phyloP scores from a whole-genome alignment of 2,113 vertebrate genomes.

The Colinus virginianus region DNA sequence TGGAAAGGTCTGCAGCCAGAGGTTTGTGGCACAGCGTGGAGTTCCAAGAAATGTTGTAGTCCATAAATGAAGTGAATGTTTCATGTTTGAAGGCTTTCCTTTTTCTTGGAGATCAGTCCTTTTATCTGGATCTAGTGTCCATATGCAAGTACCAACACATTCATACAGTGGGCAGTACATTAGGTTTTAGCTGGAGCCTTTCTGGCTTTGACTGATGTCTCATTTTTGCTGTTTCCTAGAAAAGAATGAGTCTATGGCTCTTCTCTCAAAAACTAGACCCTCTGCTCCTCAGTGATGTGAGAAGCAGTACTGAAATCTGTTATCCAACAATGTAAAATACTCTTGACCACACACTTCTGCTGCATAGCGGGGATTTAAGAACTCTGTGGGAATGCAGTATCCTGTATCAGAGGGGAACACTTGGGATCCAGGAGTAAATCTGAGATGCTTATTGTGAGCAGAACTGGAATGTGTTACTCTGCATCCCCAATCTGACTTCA shows the following conservation, averaged over 20 bases:
- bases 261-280: background rate
- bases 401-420: background rate
- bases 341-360: conserved; percentile 26
- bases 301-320: background rate
- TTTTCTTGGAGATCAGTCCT: background rate
- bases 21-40: background rate
- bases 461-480: conserved; percentile 15
- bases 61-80: conserved; percentile 23
- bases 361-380: conserved; percentile 5
- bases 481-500: conserved; percentile 1
- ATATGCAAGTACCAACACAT: accelerated
- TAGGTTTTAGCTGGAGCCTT: background rate
- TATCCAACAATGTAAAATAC: background rate
- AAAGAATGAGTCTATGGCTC: background rate
- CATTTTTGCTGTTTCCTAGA: background rate
- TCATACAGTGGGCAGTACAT: background rate
- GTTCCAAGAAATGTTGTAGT: conserved; percentile 23
- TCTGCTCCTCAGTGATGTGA: background rate
- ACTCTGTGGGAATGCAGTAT: conserved; percentile 42
- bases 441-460: background rate
- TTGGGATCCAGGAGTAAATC: conserved; percentile 13
- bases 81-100: conserved; percentile 6
- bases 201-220: background rate
- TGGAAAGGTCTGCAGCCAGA: conserved; percentile 36
- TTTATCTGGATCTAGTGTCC: background rate